phyloP scores from a whole-genome alignment of 2,113 vertebrate genomes.

The Lepisosteus osseus region DNA sequence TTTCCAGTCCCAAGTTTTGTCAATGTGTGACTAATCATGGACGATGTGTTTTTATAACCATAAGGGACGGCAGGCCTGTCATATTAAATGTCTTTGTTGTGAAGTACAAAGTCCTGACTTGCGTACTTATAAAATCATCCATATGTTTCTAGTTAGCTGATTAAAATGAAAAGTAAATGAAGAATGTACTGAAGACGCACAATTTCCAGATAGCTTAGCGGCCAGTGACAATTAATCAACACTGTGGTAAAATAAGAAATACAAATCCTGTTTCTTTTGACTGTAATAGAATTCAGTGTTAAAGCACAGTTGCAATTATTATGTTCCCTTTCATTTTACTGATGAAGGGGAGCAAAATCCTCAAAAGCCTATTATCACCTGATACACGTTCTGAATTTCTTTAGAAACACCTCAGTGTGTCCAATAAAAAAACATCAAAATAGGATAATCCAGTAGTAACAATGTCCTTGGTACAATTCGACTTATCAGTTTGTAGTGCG shows the following conservation, averaged over 20 bases:
- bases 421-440: neutral
- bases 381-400: neutral
- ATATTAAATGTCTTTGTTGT: too few species aligned
- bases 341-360: neutral
- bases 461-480: neutral
- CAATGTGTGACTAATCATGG: too few species aligned
- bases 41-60: too few species aligned
- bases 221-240: constrained; percentile 4
- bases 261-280: neutral
- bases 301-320: neutral
- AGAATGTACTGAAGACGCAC: neutral
- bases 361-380: neutral
- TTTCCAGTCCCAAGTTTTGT: too few species aligned
- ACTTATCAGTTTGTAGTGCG: neutral
- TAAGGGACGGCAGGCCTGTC: too few species aligned
- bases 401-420: neutral
- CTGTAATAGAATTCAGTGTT: neutral
- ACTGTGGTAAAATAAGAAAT: neutral
- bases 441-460: neutral
- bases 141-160: too few species aligned
- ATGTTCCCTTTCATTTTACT: too few species aligned
- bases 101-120: too few species aligned
- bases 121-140: too few species aligned
- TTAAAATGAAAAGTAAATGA: neutral
- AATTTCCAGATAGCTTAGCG: neutral